Evolutionary conservation across 2,888 invertebrate genomes (phyloP).

Genomic region (Aelia acuminata): DNA sequence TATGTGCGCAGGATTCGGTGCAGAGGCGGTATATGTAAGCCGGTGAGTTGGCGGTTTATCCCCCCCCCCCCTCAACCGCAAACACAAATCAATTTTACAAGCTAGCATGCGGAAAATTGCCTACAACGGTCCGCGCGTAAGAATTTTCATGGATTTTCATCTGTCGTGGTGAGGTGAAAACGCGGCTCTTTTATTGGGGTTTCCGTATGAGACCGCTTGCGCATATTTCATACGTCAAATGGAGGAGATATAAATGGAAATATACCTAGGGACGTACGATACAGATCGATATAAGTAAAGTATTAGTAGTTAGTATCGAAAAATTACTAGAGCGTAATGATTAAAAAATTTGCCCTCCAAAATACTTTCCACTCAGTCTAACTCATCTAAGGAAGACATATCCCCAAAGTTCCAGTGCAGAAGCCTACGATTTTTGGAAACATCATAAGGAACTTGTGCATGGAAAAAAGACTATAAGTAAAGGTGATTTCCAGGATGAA

Average conservation of each 20-base stretch:
- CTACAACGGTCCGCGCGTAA: background rate
- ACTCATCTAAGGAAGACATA: no score
- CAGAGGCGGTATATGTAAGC: slow-evolving; percentile 16
- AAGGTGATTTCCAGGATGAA: no score
- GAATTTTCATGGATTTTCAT: slow-evolving; percentile 31
- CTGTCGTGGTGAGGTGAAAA: background rate
- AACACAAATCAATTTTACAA: slow-evolving; percentile 45
- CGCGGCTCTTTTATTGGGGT: background rate
- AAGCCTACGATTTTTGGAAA: no score
- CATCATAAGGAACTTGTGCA: no score
- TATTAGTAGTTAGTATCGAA: no score
- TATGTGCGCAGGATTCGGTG: background rate
- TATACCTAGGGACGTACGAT: no score
- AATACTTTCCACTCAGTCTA: no score
- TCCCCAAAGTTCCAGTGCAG: no score
- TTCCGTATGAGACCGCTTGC: background rate
- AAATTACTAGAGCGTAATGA: no score
- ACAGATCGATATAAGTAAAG: no score
- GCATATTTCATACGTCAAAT: background rate
- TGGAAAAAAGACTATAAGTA: no score
- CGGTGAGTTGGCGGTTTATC: slow-evolving; percentile 43
- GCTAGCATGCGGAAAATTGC: slow-evolving; percentile 47
- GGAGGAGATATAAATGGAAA: background rate
- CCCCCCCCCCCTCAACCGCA: slow-evolving; percentile 29
- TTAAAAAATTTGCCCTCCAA: no score